Base-by-base conservation (phyloP, 92 coral and sea anemone genomes). In the Bergia puertoricense region DNA sequence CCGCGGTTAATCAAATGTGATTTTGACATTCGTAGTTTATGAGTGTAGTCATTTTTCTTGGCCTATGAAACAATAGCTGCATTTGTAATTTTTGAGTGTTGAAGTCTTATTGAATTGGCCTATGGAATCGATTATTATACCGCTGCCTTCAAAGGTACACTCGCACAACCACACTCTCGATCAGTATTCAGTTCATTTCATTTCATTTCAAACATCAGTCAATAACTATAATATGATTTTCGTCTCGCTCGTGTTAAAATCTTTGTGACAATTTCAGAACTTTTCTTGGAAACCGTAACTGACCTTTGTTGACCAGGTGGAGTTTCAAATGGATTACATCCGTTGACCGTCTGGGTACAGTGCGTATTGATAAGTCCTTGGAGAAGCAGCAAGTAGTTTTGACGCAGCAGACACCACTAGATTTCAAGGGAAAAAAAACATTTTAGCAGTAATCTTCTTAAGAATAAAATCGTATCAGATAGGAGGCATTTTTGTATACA, bases 381-480 rank as follows among this genome's bases (percentile, higher is more conserved):
- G 20, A 84, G 79, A 71, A 84, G 68, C 44, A 45, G 45, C 39
- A 41, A 71, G 15, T 45, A 84, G 14, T 13, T 71, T 36, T 84
- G 78, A 84, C 87, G 87, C 65, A 84, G 45, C 4, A 38, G 15
- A 57, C 87, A 84, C 87, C 87, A 84, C 87, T 84, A 40, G 0
- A 84, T 48, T 36, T 37, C 46, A 39, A 84, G 5, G 36, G 14
- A 13, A 48, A 30, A 2, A 57, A 2, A 37, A 1, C 8, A 37
- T 1, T 36, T 54, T 37, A 13, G 15, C 18, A 1, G 8, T 54
- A 54, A 54, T 54, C 59, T 54, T 10, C 16, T 13, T 2, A 54
- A 11, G 16, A 6, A 54, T 5, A 15, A 72, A 5, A 39, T 36
- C 3, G 42, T 39, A 22, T 72, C 37, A 69, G 1, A 69, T 69